Evolutionary conservation across 2,797 vertebrate genomes (phyloP).

Genomic region (Petrocephalus schoutedeni): DNA sequence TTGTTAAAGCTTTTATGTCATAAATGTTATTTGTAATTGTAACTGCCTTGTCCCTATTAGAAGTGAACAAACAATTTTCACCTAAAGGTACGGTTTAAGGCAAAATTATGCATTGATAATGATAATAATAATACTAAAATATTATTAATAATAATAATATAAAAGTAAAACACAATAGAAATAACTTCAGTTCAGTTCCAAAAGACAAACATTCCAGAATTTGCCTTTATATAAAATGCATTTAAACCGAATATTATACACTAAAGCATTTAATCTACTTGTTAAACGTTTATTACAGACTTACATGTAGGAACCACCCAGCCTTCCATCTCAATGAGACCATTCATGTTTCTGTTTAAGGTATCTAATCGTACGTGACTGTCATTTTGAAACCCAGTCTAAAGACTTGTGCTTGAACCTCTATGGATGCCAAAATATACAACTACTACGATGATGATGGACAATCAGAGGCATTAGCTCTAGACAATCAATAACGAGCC

Average conservation of each 20-base stretch:
- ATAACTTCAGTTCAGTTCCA: not conserved
- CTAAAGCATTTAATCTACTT: constrained; percentile 11
- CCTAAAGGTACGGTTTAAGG: not conserved
- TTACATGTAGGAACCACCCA: not conserved
- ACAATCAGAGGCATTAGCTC: not conserved
- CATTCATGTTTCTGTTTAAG: not conserved
- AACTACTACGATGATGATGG: not conserved
- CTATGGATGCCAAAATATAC: not conserved
- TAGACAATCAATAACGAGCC: constrained; percentile 12
- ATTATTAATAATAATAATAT: not conserved
- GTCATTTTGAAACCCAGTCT: not conserved
- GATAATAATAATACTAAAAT: not conserved
- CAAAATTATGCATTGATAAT: not conserved
- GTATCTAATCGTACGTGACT: not conserved
- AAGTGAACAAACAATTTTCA: not conserved
- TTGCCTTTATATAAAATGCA: constrained; percentile 5
- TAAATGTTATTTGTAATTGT: constrained; percentile 14
- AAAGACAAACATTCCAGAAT: not conserved
- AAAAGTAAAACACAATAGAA: not conserved
- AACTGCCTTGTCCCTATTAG: constrained; percentile 39
- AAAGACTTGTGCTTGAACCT: not conserved
- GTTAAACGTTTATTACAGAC: constrained; percentile 8
- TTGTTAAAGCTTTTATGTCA: constrained; percentile 36
- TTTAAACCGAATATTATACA: constrained; percentile 3
- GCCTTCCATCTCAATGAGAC: not conserved